phyloP scores from a whole-genome alignment of 2,888 invertebrate species.

The Papilio gigon region DNA sequence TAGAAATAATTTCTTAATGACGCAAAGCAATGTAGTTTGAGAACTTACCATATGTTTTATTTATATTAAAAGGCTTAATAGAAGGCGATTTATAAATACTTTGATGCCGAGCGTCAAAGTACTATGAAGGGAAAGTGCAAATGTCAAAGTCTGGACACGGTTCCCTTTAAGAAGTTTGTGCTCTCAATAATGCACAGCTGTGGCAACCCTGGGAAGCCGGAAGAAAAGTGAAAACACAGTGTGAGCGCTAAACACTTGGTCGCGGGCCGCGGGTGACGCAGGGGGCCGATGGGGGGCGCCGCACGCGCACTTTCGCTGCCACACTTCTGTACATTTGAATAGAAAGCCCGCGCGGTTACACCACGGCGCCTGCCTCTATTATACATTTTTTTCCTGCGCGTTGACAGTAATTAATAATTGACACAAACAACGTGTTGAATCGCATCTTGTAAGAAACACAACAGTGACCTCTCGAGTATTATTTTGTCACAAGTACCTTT shows the following conservation, averaged over 20 bases:
- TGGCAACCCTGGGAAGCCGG: slow-evolving; percentile 41
- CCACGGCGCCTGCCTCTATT: not conserved
- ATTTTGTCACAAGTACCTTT: not conserved
- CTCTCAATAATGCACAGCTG: not conserved
- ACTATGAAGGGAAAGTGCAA: too few species aligned
- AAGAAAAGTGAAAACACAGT: slow-evolving; percentile 67
- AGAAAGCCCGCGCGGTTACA: slow-evolving; percentile 56
- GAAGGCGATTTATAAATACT: too few species aligned
- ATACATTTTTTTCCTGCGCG: not conserved
- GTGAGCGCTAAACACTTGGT: slow-evolving; percentile 43
- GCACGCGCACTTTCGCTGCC: slow-evolving; percentile 64
- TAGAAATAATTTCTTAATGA: too few species aligned
- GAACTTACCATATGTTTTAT: too few species aligned
- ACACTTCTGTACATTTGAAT: slow-evolving; percentile 68
- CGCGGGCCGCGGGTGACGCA: not conserved
- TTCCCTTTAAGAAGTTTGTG: not conserved
- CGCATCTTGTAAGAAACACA: not conserved
- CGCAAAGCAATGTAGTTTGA: too few species aligned
- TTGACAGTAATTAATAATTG: not conserved
- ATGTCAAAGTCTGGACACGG: too few species aligned
- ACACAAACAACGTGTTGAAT: not conserved
- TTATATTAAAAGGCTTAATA: too few species aligned
- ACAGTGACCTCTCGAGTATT: not conserved
- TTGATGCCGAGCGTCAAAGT: too few species aligned
- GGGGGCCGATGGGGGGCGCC: slow-evolving; percentile 38